A percentile compares a stretch with the other conserved stretches of the same genome.
Conservation (phyloP, 2,888 invertebrate species). For the Dasypogon diadema region DNA sequence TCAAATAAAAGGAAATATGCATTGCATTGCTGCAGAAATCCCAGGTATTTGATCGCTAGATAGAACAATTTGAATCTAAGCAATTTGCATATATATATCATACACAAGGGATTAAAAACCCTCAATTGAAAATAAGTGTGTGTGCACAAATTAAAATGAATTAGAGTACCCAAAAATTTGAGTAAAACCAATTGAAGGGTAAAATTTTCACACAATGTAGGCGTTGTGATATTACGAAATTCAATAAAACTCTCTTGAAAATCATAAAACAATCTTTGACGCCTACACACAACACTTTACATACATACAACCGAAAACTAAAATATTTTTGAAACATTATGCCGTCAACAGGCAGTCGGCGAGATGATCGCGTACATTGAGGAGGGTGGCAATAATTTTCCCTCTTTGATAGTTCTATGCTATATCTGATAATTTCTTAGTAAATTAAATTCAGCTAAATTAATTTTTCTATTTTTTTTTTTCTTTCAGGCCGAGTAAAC, state of each 20-base stretch:
- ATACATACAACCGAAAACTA: not conserved
- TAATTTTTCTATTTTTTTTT: not conserved
- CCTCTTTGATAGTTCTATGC: not conserved
- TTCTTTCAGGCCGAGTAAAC: not conserved
- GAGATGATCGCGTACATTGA: no score
- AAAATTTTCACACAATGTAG: not conserved
- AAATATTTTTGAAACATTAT: not conserved
- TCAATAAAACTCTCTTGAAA: not conserved
- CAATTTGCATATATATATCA: no score
- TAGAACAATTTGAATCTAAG: no score
- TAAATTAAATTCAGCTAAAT: slow-evolving; percentile 19
- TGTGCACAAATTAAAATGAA: no score
- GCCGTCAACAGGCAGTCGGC: not conserved
- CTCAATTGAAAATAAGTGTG: no score
- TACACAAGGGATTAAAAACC: no score
- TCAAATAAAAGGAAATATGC: no score
- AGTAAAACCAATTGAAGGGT: not conserved
- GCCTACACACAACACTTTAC: not conserved
- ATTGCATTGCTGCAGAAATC: no score
- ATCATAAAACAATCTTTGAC: not conserved
- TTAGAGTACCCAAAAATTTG: no score
- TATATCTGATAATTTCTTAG: not conserved
- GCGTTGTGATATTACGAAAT: not conserved
- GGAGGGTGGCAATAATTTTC: slow-evolving; percentile 3
- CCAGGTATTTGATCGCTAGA: no score